Evolutionary conservation across 2,113 vertebrate species (phyloP).

Genomic region (Ornithorhynchus anatinus): DNA sequence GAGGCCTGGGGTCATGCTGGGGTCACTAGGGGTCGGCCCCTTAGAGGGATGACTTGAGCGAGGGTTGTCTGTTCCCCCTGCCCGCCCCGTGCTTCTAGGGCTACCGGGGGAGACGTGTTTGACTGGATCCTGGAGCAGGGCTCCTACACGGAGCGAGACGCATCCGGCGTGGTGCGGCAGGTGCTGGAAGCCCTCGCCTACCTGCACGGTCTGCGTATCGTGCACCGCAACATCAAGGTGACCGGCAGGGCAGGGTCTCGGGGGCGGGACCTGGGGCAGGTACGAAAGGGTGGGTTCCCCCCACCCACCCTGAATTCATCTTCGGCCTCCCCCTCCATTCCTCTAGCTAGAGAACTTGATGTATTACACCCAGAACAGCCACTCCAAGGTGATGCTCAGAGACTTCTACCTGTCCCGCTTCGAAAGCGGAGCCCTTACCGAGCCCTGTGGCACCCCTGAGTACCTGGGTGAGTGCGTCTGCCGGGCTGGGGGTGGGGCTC

Average conservation of each 20-base stretch:
- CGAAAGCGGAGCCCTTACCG: constrained; percentile 82
- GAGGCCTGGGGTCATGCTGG: background rate
- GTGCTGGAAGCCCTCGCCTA: constrained; percentile 82
- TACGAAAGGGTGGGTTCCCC: background rate
- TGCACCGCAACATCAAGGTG: constrained; percentile 85
- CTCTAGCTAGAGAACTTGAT: constrained; percentile 84
- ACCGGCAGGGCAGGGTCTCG: background rate
- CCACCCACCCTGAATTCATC: background rate
- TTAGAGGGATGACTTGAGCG: no score
- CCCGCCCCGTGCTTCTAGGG: no score
- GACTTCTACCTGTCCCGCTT: constrained; percentile 85
- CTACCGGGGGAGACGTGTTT: constrained; percentile 83
- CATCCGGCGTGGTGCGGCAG: constrained; percentile 76
- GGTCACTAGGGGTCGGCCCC: background rate
- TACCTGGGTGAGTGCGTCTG: constrained; percentile 72
- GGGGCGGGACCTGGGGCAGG: no score
- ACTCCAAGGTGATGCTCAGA: constrained; percentile 83
- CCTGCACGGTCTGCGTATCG: constrained; percentile 81
- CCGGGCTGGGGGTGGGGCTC: background rate
- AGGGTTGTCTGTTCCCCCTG: no score
- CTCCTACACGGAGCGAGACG: constrained; percentile 84
- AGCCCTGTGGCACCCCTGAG: constrained; percentile 85
- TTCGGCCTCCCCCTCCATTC: background rate
- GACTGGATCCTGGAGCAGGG: constrained; percentile 87
- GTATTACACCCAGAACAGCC: constrained; percentile 86